Evolutionary conservation across 2,888 invertebrate genomes (phyloP).

Genomic region (Copidosoma aretas): DNA sequence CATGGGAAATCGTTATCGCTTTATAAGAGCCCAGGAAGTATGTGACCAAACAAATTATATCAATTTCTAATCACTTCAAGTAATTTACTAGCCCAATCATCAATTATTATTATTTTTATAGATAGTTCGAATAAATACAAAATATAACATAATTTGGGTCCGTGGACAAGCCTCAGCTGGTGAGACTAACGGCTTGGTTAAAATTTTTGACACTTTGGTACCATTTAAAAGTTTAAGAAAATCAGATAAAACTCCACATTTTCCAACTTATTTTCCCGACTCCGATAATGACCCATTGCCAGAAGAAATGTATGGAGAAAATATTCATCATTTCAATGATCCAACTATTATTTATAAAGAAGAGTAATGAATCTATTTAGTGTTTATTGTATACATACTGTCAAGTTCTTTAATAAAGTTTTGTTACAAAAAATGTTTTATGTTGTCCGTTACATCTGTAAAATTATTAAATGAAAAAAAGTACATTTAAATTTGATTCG

Average conservation of each 20-base stretch:
- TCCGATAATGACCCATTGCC: slow-evolving; percentile 66
- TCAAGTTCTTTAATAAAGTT: slow-evolving; percentile 33
- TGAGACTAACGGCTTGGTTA: slow-evolving; percentile 77
- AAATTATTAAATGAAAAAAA: slow-evolving; percentile 12
- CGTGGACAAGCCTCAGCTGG: slow-evolving; percentile 84
- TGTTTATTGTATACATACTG: slow-evolving; percentile 10
- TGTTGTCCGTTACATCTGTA: slow-evolving; percentile 1
- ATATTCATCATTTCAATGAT: slow-evolving; percentile 76
- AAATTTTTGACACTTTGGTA: slow-evolving; percentile 82
- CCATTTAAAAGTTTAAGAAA: slow-evolving; percentile 65
- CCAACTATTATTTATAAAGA: slow-evolving; percentile 73
- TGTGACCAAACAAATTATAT: slow-evolving; percentile 17
- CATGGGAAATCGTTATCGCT: slow-evolving; percentile 81
- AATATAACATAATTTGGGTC: slow-evolving; percentile 91
- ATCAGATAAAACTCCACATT: slow-evolving; percentile 66
- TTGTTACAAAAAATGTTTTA: slow-evolving; percentile 24
- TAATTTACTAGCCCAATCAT: background rate
- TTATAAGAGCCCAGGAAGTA: slow-evolving; percentile 67
- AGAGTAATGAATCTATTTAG: slow-evolving; percentile 37
- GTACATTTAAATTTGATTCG: slow-evolving; percentile 34
- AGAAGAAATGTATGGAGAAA: slow-evolving; percentile 79
- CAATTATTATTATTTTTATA: slow-evolving; percentile 64
- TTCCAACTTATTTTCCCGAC: slow-evolving; percentile 79
- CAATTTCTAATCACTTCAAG: background rate
- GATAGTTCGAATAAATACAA: slow-evolving; percentile 92